Evolutionary conservation across 2,113 vertebrate genomes (phyloP).

Genomic region (Rhabdornis inornatus): DNA sequence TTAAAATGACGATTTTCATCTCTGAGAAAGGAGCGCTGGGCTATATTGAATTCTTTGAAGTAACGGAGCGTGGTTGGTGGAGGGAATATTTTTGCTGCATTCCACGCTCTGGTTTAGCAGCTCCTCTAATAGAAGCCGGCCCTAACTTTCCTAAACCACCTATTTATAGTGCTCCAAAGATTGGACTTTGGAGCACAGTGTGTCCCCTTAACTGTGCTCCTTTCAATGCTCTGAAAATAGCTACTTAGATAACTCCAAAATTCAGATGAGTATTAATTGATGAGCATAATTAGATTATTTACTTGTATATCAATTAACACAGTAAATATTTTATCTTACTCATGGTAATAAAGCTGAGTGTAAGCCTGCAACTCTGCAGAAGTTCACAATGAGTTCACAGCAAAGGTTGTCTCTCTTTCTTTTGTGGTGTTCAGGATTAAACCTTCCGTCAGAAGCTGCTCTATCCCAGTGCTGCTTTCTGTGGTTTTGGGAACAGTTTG

Average conservation of each 20-base stretch:
- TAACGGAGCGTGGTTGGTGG: not conserved
- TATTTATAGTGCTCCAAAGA: conserved; percentile 33
- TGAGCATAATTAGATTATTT: not conserved
- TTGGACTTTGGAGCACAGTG: not conserved
- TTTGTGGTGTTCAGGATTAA: not conserved
- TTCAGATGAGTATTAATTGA: not conserved
- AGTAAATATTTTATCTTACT: not conserved
- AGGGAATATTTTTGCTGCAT: conserved; percentile 47
- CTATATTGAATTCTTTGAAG: conserved; percentile 72
- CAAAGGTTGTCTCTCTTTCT: not conserved
- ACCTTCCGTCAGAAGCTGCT: not conserved
- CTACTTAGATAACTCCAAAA: not conserved
- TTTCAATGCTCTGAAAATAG: not conserved
- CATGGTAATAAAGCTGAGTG: not conserved
- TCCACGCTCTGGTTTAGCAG: conserved; percentile 32
- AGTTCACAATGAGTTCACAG: not conserved
- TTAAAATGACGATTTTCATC: conserved; percentile 32
- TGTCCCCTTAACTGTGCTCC: not conserved
- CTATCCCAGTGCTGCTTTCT: not conserved
- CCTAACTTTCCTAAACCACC: not conserved
- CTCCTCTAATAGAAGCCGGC: not conserved
- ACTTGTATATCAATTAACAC: not conserved
- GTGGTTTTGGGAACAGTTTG: not conserved
- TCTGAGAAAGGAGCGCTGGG: conserved; percentile 46
- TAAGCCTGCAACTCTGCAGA: not conserved